Evolutionary conservation across 2,888 invertebrate species (phyloP).

Genomic region (Pristionchus entomophagus): DNA sequence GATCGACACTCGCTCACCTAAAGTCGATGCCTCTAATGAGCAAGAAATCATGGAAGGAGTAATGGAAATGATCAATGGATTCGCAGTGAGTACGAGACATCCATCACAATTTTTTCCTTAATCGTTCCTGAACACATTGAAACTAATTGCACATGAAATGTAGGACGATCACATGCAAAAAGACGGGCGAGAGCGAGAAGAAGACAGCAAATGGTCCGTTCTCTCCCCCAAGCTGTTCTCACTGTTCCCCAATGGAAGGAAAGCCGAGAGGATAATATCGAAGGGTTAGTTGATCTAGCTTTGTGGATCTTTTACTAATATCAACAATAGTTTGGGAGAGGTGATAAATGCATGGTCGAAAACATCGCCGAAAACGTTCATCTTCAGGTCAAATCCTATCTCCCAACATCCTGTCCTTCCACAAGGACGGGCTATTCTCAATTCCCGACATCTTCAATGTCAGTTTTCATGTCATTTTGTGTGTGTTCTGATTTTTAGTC

Average conservation of each 20-base stretch:
- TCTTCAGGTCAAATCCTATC: constrained; percentile 55
- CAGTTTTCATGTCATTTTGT: no score
- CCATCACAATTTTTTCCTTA: not conserved
- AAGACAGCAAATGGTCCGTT: constrained; percentile 57
- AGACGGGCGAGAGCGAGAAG: not conserved
- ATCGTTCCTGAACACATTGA: not conserved
- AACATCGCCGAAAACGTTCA: no score
- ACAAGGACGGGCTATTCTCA: constrained; percentile 68
- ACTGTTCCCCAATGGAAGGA: constrained; percentile 58
- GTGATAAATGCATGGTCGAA: no score
- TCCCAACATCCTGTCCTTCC: constrained; percentile 68
- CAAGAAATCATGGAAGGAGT: constrained; percentile 47
- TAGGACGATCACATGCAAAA: not conserved
- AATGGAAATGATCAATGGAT: constrained; percentile 48
- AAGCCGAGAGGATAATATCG: constrained; percentile 29
- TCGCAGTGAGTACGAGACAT: constrained; percentile 44
- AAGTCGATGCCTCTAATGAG: constrained; percentile 47
- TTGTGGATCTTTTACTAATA: not conserved
- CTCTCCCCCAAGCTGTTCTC: constrained; percentile 67
- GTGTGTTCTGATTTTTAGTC: no score
- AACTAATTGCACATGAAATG: not conserved
- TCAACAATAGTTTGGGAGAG: not conserved
- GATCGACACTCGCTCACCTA: constrained; percentile 54
- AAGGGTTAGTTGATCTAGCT: constrained; percentile 41
- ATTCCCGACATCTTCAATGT: constrained; percentile 67